Percentiles rank a stretch among this genome's conserved stretches.
Conservation (phyloP, 2,113 vertebrate genomes). For the Pipa parva region DNA sequence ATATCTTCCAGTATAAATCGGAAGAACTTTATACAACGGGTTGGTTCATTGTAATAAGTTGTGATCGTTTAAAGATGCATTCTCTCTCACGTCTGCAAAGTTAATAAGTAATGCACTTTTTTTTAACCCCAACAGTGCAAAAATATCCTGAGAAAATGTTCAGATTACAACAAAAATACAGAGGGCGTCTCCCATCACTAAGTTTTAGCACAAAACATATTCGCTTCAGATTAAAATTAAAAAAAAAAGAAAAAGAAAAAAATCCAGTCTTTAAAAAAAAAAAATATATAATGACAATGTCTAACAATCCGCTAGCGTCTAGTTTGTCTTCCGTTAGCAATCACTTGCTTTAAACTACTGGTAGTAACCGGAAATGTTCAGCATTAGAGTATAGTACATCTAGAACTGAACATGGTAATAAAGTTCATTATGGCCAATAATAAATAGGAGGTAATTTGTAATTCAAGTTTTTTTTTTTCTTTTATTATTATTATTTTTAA, state of each 20-base stretch:
- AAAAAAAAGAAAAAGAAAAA: slow-evolving; percentile 49
- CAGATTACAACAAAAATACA: slow-evolving; percentile 65
- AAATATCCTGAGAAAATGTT: slow-evolving; percentile 76
- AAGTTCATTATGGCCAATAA: slow-evolving; percentile 70
- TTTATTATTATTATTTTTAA: background rate
- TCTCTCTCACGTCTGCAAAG: slow-evolving; percentile 68
- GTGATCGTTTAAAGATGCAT: slow-evolving; percentile 60
- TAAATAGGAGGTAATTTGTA: slow-evolving; percentile 74
- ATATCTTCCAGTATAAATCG: slow-evolving; percentile 61
- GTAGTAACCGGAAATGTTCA: slow-evolving; percentile 48
- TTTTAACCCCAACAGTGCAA: slow-evolving; percentile 53
- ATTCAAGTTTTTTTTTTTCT: slow-evolving; percentile 66
- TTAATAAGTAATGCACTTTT: slow-evolving; percentile 63
- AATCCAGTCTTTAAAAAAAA: slow-evolving; percentile 44
- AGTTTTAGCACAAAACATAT: slow-evolving; percentile 69
- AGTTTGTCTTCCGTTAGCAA: slow-evolving; percentile 53
- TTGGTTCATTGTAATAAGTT: slow-evolving; percentile 48
- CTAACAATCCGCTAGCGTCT: slow-evolving; percentile 60
- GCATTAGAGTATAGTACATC: slow-evolving; percentile 12
- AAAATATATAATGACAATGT: slow-evolving; percentile 44
- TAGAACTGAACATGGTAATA: slow-evolving; percentile 48
- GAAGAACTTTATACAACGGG: slow-evolving; percentile 62
- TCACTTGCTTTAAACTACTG: slow-evolving; percentile 60
- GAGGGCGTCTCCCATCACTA: slow-evolving; percentile 63
- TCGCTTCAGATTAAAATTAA: slow-evolving; percentile 62